Conservation (phyloP, 2,113 vertebrate genomes). For the Cranoglanis bouderius region DNA sequence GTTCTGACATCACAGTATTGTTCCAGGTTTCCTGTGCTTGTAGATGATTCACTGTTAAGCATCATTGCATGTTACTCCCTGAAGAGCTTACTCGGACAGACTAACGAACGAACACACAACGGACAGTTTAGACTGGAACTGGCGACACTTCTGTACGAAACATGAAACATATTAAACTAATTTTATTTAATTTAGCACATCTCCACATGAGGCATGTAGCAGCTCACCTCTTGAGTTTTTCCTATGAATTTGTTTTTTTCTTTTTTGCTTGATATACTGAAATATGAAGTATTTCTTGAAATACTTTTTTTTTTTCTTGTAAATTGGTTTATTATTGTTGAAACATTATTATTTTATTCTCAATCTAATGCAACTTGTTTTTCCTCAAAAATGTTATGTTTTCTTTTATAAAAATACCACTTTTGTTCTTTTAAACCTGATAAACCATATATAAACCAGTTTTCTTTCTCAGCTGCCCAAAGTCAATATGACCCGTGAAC, state of each 20-base stretch:
- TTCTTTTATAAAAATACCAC: background rate
- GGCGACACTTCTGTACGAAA: background rate
- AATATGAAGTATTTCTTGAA: too few species aligned
- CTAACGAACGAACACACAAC: background rate
- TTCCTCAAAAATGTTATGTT: background rate
- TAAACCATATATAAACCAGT: background rate
- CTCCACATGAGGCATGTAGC: background rate
- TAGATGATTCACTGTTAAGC: slow-evolving; percentile 19
- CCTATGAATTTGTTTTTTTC: background rate
- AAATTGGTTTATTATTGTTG: background rate
- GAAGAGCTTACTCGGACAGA: slow-evolving; percentile 6
- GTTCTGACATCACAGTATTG: slow-evolving; percentile 59
- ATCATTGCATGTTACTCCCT: background rate
- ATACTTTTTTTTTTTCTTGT: background rate
- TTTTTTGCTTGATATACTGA: background rate
- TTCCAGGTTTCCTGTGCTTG: slow-evolving; percentile 53
- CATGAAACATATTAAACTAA: background rate
- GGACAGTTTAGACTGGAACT: background rate
- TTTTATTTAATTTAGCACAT: background rate
- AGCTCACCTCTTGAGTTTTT: background rate
- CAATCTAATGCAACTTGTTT: background rate
- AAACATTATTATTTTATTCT: background rate
- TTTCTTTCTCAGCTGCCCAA: background rate
- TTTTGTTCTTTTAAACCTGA: background rate
- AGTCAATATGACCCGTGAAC: background rate